Evolutionary conservation across 2,113 vertebrate genomes (phyloP).

Genomic region (Aleadryas rufinucha): DNA sequence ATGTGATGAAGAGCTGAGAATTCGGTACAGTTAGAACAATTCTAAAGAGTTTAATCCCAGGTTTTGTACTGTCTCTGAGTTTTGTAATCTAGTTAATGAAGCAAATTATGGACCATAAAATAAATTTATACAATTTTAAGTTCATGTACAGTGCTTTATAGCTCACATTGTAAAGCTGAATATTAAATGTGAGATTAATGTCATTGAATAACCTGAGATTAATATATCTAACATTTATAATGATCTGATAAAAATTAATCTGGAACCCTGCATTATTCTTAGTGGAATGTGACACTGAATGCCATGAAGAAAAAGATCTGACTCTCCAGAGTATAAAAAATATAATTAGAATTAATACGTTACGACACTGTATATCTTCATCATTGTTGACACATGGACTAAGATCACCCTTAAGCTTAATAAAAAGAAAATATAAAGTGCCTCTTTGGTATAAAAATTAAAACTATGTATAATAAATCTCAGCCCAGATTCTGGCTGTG

Average conservation of each 20-base stretch:
- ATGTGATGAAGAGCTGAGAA: background rate
- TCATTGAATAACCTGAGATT: background rate
- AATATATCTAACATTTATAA: background rate
- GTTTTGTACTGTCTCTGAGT: background rate
- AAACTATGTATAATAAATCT: background rate
- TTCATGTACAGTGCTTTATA: background rate
- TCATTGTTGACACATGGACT: background rate
- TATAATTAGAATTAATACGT: background rate
- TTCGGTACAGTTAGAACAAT: background rate
- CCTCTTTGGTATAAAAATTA: background rate
- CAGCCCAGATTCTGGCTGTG: background rate
- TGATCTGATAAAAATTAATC: background rate
- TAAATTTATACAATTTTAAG: background rate
- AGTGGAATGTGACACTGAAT: background rate
- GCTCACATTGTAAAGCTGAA: background rate
- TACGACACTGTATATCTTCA: background rate
- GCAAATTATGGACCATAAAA: background rate
- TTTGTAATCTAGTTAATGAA: background rate
- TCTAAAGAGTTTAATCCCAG: background rate
- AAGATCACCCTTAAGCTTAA: background rate
- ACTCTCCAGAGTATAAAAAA: background rate
- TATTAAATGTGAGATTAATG: background rate
- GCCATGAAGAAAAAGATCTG: background rate
- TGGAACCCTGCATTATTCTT: background rate
- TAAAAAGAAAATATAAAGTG: background rate